Conservation (phyloP, 2,113 vertebrate genomes). For the Cebus imitator region DNA sequence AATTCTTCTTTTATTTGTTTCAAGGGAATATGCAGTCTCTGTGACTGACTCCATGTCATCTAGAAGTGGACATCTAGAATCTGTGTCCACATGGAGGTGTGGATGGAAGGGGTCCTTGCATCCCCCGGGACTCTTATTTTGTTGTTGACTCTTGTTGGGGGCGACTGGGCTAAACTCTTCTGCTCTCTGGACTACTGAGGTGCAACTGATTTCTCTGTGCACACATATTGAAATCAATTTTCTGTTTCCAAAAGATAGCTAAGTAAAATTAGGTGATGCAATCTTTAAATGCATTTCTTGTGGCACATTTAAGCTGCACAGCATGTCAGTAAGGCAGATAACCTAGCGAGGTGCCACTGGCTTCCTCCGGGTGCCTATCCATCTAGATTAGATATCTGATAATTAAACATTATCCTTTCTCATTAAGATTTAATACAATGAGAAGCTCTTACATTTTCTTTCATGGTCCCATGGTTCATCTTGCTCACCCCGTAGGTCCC, state of each 20-base stretch:
- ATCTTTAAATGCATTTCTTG: not conserved
- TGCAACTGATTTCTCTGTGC: not conserved
- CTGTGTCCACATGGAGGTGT: not conserved
- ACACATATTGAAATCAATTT: not conserved
- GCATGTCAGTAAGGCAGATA: not conserved
- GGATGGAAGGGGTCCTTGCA: rapidly evolving
- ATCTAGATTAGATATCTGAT: not conserved
- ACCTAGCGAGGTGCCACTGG: too few species aligned
- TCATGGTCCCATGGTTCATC: rapidly evolving
- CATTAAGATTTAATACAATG: not conserved
- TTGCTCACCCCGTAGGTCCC: rapidly evolving
- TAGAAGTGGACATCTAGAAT: not conserved
- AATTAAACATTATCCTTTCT: not conserved
- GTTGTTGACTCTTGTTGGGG: rapidly evolving
- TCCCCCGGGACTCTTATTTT: rapidly evolving
- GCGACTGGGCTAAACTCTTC: rapidly evolving
- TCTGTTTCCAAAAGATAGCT: not conserved
- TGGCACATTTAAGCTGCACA: not conserved
- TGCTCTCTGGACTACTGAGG: not conserved
- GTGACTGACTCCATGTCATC: too few species aligned
- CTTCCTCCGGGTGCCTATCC: not conserved
- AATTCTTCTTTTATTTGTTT: not conserved
- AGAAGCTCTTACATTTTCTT: not conserved
- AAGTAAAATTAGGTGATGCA: not conserved
- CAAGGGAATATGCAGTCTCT: not conserved